phyloP scores from a whole-genome alignment of 2,797 vertebrate genomes.

The Glyptemys insculpta region DNA sequence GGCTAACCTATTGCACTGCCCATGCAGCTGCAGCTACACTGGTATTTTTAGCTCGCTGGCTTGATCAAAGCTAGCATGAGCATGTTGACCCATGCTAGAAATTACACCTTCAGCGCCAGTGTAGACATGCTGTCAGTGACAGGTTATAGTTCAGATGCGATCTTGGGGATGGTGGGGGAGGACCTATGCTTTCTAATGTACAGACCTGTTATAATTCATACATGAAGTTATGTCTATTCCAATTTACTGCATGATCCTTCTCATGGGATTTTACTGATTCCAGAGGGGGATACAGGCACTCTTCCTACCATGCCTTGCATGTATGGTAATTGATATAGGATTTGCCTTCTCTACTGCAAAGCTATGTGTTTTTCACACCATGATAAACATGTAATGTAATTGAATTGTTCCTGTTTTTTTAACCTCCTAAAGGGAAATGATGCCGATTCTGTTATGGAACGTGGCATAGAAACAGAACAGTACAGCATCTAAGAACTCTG shows the following conservation, averaged over 20 bases:
- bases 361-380: background rate
- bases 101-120: background rate
- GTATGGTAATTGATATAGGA: background rate
- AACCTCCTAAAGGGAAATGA: background rate
- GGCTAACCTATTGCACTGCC: too few species aligned
- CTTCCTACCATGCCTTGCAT: background rate
- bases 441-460: background rate
- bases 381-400: background rate
- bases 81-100: background rate
- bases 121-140: background rate
- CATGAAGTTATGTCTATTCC: background rate
- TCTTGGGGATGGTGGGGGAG: background rate
- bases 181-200: background rate
- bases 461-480: background rate
- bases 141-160: background rate
- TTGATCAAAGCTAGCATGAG: too few species aligned
- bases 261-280: background rate
- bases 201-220: background rate
- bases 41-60: too few species aligned
- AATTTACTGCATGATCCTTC: background rate
- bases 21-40: too few species aligned
- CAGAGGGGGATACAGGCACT: background rate
- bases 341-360: background rate
- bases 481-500: background rate
- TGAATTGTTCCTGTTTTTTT: background rate